phyloP scores from a whole-genome alignment of 2,888 invertebrate species.

The Eretmocerus hayati region DNA sequence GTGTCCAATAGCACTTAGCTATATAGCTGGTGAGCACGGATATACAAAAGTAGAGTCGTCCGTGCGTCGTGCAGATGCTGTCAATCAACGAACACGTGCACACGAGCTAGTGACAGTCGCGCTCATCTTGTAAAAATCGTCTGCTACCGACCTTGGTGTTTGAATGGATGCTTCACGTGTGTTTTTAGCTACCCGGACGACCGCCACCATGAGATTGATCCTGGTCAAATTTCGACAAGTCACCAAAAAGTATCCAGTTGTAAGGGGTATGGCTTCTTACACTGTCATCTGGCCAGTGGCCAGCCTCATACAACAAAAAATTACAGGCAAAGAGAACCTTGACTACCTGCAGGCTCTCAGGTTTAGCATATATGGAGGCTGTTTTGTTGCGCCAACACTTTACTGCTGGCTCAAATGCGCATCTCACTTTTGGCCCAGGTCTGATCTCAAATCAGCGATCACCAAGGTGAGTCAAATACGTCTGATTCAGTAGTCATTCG shows the following conservation, averaged over 20 bases:
- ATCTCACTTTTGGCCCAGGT: slow-evolving; percentile 69
- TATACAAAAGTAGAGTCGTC: too few species aligned
- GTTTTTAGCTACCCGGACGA: too few species aligned
- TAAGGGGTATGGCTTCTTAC: slow-evolving; percentile 57
- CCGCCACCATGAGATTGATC: slow-evolving; percentile 36
- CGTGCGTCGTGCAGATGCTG: too few species aligned
- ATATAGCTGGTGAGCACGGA: too few species aligned
- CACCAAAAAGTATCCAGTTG: slow-evolving; percentile 49
- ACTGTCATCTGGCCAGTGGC: slow-evolving; percentile 55
- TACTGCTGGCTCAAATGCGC: slow-evolving; percentile 74
- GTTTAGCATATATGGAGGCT: slow-evolving; percentile 72
- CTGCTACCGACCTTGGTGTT: slow-evolving; percentile 9
- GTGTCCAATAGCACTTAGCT: too few species aligned
- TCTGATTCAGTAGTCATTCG: slow-evolving; percentile 1
- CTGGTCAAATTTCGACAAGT: slow-evolving; percentile 47
- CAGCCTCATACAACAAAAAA: slow-evolving; percentile 53
- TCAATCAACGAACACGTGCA: too few species aligned
- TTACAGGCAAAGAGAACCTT: slow-evolving; percentile 39
- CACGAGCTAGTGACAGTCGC: too few species aligned
- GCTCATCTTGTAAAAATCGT: slow-evolving; percentile 4
- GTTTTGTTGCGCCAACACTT: slow-evolving; percentile 74
- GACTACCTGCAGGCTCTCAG: slow-evolving; percentile 55
- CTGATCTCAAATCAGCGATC: slow-evolving; percentile 60
- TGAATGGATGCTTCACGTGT: too few species aligned
- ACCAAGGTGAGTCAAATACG: slow-evolving; percentile 55